A percentile compares a stretch with the other conserved stretches of the same genome.
phyloP scores from a whole-genome alignment of 2,113 vertebrate genomes.

The Calyptommatus sinebrachiatus region DNA sequence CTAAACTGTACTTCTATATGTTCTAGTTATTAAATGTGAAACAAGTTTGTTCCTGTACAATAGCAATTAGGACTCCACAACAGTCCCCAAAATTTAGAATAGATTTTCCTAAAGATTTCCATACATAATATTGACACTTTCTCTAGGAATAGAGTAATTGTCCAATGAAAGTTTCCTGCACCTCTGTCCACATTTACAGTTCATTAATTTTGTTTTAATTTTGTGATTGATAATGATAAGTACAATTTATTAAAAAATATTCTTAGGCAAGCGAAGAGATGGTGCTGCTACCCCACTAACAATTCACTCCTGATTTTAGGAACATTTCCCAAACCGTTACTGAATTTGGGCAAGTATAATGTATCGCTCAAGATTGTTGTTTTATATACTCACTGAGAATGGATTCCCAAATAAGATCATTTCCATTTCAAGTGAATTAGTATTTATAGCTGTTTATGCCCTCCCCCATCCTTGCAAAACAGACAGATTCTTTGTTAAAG shows the following conservation, averaged over 20 bases:
- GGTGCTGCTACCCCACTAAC: neutral
- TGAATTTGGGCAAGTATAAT: neutral
- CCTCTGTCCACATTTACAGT: too few species aligned
- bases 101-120: neutral
- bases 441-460: neutral
- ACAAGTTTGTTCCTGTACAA: neutral
- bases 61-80: neutral
- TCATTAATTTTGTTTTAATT: neutral
- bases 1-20: neutral
- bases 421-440: conserved; percentile 8
- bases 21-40: neutral
- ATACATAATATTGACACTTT: neutral
- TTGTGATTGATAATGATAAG: neutral
- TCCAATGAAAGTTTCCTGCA: neutral
- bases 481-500: conserved; percentile 24
- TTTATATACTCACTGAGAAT: conserved; percentile 35
- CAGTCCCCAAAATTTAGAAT: neutral
- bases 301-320: conserved; percentile 19
- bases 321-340: too few species aligned
- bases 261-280: neutral
- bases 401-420: conserved; percentile 15
- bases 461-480: neutral
- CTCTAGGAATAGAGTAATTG: neutral
- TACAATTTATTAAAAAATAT: neutral
- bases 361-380: conserved; percentile 32